Evolutionary conservation across 2,113 vertebrate genomes (phyloP), one percentile per base, ranked within the genome.

Genomic region (Pipa parva): DNA sequence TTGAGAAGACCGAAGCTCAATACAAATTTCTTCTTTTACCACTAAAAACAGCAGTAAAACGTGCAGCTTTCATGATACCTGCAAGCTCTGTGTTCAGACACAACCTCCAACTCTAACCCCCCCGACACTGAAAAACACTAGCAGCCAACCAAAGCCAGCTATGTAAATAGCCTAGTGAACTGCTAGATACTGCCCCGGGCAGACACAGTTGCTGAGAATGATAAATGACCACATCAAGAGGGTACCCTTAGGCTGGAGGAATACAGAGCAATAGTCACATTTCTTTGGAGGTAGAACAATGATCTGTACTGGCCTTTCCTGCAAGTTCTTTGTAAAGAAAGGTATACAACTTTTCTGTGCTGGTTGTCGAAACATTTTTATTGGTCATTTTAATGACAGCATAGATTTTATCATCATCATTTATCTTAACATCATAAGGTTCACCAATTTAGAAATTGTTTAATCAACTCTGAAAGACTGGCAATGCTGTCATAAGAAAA

Each of bases 141-240:
- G 6, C 17, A 71, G 49, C 67, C 71, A 73, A 71, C 67, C 22
- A 63, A 24, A 52, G 17, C 20, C 18, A 42, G 56, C 33, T 59
- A 70, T 75, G 73, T 50, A 70, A 72, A 69, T 64, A 5, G 1
- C 20, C 22, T 4, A 9, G 27, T 7, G 45, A 27, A 25, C 46
- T 33, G 39, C 39, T 31, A 51, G 3, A 28, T n/a, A 21, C 1
- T 6, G 67, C 37, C 63, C 28, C 12, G 7, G 24, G 54, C 50
- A 36, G 8, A 17, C 13, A 24, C 7, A 15, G 28, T 63, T 7
- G n/a, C 27, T 15, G 36, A 52, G 56, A 52, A 45, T 56, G 59
- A 66, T 64, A 54, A 62, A 56, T n/a, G 31, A 49, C 21, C 17
- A 17, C 63, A 48, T 74, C 58, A 63, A 42, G 24, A n/a, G 59